A percentile compares a stretch with the other conserved stretches of the same genome.
phyloP scores from a whole-genome alignment of 2,888 invertebrate species.

The Eulithis prunata region DNA sequence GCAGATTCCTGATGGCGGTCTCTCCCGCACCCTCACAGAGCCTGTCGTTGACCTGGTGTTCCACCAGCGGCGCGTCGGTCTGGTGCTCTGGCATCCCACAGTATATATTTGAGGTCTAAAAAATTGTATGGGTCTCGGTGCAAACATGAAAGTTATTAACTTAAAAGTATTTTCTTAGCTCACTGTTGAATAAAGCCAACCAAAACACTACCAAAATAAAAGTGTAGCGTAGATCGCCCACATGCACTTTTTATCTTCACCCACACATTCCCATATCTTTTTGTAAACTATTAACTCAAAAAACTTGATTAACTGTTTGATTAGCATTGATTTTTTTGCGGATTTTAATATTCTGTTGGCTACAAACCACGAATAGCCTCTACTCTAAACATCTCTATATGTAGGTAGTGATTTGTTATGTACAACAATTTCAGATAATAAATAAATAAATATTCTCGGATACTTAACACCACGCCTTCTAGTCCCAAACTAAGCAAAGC shows the following conservation, averaged over 20 bases:
- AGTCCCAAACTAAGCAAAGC: too few relatives aligned
- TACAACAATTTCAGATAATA: too few relatives aligned
- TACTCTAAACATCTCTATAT: too few relatives aligned
- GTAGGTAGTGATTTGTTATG: too few relatives aligned
- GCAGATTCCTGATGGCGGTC: slow-evolving; percentile 97
- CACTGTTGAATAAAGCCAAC: not conserved
- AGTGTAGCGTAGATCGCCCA: slow-evolving; percentile 20
- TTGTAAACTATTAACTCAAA: slow-evolving; percentile 26
- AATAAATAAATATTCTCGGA: too few relatives aligned
- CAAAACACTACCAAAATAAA: slow-evolving; percentile 5
- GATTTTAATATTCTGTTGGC: slow-evolving; percentile 3
- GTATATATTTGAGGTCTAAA: too few relatives aligned
- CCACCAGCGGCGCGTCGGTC: slow-evolving; percentile 96
- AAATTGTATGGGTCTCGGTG: too few relatives aligned
- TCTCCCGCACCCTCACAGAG: slow-evolving; percentile 95
- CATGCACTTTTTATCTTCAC: slow-evolving; percentile 14
- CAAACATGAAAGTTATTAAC: too few relatives aligned
- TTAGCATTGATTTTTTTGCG: slow-evolving; percentile 25
- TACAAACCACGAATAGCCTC: too few relatives aligned
- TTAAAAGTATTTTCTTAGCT: not conserved
- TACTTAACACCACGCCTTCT: too few relatives aligned
- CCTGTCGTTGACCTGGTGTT: slow-evolving; percentile 96
- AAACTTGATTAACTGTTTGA: slow-evolving; percentile 28
- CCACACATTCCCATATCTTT: slow-evolving; percentile 18
- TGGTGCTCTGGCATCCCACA: slow-evolving; percentile 99